Conservation (phyloP, 2,888 invertebrate species). For the Latrodectus hesperus region DNA sequence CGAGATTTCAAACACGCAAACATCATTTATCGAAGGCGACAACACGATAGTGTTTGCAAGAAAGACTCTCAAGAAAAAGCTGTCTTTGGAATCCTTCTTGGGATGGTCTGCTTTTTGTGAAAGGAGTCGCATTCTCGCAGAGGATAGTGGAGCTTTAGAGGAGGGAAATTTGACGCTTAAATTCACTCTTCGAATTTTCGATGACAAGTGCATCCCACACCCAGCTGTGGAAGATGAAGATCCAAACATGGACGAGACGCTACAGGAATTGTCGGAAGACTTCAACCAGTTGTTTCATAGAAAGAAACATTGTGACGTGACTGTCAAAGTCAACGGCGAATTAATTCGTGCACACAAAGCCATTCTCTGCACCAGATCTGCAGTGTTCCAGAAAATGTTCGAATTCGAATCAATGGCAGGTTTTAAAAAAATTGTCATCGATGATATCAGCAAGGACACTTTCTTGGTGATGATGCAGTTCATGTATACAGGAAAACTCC, state of each 20-base stretch:
- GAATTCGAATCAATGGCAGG: not conserved
- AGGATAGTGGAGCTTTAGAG: not conserved
- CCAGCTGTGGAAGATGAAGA: not conserved
- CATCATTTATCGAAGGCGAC: not conserved
- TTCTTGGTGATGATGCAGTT: not conserved
- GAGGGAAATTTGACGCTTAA: not conserved
- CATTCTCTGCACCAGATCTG: not conserved
- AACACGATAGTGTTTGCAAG: not conserved
- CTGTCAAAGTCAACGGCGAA: not conserved
- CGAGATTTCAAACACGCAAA: not conserved
- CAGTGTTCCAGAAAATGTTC: not conserved
- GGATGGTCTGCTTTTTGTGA: not conserved
- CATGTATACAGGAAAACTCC: not conserved
- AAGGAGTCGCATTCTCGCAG: not conserved
- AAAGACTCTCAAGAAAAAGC: not conserved
- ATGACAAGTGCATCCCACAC: not conserved
- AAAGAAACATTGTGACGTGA: not conserved
- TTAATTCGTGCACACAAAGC: not conserved
- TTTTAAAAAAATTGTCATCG: not conserved
- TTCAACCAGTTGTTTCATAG: not conserved
- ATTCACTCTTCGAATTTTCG: not conserved
- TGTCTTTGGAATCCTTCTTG: not conserved
- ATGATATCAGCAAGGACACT: not conserved
- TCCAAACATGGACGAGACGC: not conserved
- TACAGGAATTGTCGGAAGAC: not conserved